A percentile compares a stretch with the other conserved stretches of the same genome.
Evolutionary conservation across 2,113 vertebrate genomes (phyloP).

Genomic region (Tympanuchus pallidicinctus): DNA sequence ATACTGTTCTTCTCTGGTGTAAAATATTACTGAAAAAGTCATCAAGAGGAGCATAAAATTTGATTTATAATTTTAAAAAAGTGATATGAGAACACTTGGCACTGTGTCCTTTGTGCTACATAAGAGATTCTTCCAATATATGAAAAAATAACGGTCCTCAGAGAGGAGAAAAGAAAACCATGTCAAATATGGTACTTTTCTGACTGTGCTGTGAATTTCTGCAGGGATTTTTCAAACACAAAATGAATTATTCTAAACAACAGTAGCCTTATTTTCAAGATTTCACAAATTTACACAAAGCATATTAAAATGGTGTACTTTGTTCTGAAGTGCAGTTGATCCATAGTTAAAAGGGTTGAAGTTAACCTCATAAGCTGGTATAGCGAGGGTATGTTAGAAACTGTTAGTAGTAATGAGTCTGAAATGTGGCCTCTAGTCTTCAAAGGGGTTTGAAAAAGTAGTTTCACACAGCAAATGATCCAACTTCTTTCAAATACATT

Average conservation of each 20-base stretch:
- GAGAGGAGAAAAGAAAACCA: neutral
- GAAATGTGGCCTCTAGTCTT: neutral
- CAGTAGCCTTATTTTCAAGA: neutral
- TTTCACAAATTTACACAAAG: neutral
- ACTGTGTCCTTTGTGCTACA: neutral
- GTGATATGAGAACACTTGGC: neutral
- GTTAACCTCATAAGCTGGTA: neutral
- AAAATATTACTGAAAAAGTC: conserved; percentile 1
- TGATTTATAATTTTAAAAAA: neutral
- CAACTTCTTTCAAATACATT: neutral
- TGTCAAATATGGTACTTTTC: neutral
- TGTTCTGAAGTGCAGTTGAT: neutral
- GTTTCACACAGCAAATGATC: neutral
- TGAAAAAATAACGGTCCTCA: neutral
- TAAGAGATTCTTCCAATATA: neutral
- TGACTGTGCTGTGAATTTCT: neutral
- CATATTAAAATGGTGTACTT: neutral
- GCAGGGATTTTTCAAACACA: neutral
- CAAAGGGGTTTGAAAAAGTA: neutral
- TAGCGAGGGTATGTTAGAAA: neutral
- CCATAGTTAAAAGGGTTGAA: neutral
- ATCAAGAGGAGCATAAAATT: neutral
- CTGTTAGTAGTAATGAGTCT: fast-evolving
- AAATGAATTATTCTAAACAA: neutral
- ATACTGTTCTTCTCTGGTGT: neutral